These are phyloP conservation scores for Unio delphinus DNA, from an alignment of 2,888 invertebrate genomes.

Conservation along the genomic window DNA sequence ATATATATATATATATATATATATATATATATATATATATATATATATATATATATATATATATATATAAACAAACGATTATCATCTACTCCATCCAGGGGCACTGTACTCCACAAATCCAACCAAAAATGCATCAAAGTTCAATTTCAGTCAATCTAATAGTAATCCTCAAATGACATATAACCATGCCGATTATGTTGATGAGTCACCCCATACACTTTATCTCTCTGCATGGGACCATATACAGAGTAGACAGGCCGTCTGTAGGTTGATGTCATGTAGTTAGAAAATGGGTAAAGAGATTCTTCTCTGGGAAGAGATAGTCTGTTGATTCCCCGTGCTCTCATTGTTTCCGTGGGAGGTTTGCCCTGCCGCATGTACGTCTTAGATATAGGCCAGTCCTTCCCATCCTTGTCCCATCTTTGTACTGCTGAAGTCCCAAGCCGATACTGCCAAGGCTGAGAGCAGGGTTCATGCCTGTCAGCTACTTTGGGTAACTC, in stretches of 20 bases:
- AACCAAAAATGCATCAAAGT: too few species aligned
- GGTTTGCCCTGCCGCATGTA: conserved; percentile 53
- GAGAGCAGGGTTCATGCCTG: conserved; percentile 54
- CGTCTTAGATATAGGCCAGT: conserved; percentile 55
- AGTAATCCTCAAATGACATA: conserved; percentile 69
- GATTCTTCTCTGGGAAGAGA: conserved; percentile 57
- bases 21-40: too few species aligned
- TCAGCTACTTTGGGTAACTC: conserved; percentile 57
- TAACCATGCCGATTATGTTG: conserved; percentile 68
- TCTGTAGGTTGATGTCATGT: conserved; percentile 69
- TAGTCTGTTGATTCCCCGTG: conserved; percentile 62
- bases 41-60: too few species aligned
- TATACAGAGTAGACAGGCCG: conserved; percentile 67
- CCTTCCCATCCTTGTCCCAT: conserved; percentile 57
- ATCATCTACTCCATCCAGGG: too few species aligned
- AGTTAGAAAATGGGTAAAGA: conserved; percentile 66
- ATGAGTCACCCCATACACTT: conserved; percentile 65
- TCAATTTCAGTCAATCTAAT: conserved; percentile 35
- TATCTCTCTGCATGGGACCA: conserved; percentile 66
- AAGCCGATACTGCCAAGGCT: conserved; percentile 57
- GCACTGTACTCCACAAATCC: too few species aligned
- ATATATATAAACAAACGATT: too few species aligned
- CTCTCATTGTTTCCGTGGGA: conserved; percentile 60
- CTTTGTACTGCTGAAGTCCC: conserved; percentile 52
- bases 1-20: too few species aligned